Evolutionary conservation across 37 sponge, comb jelly and placozoan genomes (phyloP).

Genomic region (Eunapius fragilis): DNA sequence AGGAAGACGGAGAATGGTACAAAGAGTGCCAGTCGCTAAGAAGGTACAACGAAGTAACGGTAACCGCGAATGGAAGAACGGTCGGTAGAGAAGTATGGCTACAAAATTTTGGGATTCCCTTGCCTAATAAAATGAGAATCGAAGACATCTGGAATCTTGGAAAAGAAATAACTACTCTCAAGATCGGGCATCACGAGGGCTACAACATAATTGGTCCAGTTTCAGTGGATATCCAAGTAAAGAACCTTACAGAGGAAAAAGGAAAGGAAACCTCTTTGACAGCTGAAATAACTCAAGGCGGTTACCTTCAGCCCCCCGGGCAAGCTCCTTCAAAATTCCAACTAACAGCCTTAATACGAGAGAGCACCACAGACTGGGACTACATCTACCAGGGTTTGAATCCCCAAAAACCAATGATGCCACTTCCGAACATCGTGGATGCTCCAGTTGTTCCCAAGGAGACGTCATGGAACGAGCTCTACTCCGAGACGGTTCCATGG

Average conservation of each 20-base stretch:
- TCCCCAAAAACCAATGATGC: background rate
- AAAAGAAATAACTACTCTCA: background rate
- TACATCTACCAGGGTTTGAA: background rate
- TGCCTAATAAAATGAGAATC: background rate
- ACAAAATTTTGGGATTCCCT: background rate
- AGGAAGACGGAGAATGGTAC: background rate
- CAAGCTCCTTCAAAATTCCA: background rate
- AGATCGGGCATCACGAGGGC: background rate
- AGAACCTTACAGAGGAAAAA: background rate
- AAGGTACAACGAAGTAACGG: background rate
- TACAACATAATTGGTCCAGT: background rate
- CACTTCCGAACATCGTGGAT: background rate
- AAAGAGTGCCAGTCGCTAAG: background rate
- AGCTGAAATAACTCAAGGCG: background rate
- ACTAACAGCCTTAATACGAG: background rate
- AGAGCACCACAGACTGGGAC: background rate
- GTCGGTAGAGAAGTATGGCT: background rate
- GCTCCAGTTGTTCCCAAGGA: background rate
- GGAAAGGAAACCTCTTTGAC: background rate
- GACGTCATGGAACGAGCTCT: background rate
- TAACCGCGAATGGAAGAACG: background rate
- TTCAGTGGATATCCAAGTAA: background rate
- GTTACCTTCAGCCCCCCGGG: too few relatives aligned
- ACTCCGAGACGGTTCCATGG: background rate
- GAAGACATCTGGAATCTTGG: background rate